These are phyloP conservation scores for Cryptomyrus ogoouensis DNA, from an alignment of 2,113 vertebrate genomes.

Conservation along the genomic window DNA sequence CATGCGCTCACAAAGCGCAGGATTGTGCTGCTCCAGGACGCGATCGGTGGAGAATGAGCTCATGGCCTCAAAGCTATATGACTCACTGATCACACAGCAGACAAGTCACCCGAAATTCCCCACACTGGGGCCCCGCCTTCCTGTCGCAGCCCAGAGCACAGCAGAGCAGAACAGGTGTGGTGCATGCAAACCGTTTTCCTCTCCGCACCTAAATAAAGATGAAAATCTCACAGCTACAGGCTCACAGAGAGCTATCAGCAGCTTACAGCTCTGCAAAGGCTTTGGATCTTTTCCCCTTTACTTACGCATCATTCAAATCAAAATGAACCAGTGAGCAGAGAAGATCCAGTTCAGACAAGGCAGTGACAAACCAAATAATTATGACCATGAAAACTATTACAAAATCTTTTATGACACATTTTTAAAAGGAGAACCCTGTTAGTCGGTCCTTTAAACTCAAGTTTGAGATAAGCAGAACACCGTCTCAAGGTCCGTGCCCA, in stretches of 20 bases:
- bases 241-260: not conserved
- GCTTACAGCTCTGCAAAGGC: not conserved
- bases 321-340: not conserved
- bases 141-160: not conserved
- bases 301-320: not conserved
- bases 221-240: not conserved
- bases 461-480: not conserved
- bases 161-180: not conserved
- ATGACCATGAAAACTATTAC: not conserved
- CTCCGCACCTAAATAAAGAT: not conserved
- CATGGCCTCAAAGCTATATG: not conserved
- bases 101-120: slow-evolving; percentile 15
- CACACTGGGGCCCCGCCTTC: not conserved
- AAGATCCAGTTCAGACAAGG: not conserved
- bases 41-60: not conserved
- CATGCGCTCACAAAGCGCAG: not conserved
- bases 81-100: slow-evolving; percentile 19
- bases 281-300: not conserved
- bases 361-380: not conserved
- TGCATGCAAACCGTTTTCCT: not conserved
- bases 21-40: not conserved
- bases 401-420: not conserved
- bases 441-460: not conserved
- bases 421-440: not conserved
- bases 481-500: not conserved